A percentile compares a stretch with the other conserved stretches of the same genome.
Conservation (phyloP, 2,888 invertebrate species). For the Mimachlamys varia region DNA sequence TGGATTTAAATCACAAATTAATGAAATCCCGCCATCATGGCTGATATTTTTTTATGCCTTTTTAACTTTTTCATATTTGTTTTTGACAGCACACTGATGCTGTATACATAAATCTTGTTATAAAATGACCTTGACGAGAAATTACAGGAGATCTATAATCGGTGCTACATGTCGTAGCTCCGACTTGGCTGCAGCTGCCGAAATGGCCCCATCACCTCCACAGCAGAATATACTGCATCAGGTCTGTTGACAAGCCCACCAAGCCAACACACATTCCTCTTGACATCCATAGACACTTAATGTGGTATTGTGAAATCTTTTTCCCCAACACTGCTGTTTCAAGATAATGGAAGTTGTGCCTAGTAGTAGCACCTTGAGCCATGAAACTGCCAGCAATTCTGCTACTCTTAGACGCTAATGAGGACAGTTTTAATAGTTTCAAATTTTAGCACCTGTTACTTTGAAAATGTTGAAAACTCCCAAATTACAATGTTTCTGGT, state of each 20-base stretch:
- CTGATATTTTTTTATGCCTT: background rate
- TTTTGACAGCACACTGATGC: constrained; percentile 14
- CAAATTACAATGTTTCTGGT: constrained; percentile 3
- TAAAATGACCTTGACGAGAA: constrained; percentile 4
- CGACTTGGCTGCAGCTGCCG: background rate
- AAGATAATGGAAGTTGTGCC: background rate
- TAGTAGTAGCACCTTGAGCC: background rate
- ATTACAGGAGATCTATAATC: background rate
- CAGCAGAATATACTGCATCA: constrained; percentile 28
- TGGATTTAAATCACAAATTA: constrained; percentile 18
- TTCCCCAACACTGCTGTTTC: constrained; percentile 14
- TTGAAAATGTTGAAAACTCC: constrained; percentile 31
- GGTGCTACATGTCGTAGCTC: background rate
- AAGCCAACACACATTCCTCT: background rate
- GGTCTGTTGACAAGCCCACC: constrained; percentile 5
- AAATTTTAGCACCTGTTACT: constrained; percentile 34
- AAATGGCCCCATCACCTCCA: constrained; percentile 13
- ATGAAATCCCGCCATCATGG: background rate
- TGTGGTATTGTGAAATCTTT: constrained; percentile 28
- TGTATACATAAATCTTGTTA: constrained; percentile 1
- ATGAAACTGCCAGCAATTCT: constrained; percentile 5
- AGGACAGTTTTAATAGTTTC: constrained; percentile 27
- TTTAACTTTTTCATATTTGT: constrained; percentile 21
- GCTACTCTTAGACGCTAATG: background rate
- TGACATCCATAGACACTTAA: constrained; percentile 36